Evolutionary conservation across 2,888 invertebrate genomes (phyloP), one percentile per base, ranked within the genome.

Genomic region (Nomada hirtipes): DNA sequence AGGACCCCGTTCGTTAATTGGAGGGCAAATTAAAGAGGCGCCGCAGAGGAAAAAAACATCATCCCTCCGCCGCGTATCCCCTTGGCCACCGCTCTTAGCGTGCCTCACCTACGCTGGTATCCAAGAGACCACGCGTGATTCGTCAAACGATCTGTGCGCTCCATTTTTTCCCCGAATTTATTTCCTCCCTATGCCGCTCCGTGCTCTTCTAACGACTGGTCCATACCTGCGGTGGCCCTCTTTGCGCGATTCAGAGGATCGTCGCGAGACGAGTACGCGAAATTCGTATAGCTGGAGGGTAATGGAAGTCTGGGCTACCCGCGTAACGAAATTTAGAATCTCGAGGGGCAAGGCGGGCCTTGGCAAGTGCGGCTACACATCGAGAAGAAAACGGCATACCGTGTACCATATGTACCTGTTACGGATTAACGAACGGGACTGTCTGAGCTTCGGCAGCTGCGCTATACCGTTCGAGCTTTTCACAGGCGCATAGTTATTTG

Each of bases 11-110:
- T 87, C 90, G 90, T 91, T 91, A 91, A 91, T 91, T 91, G 91
- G 91, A 89, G 88, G 89, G 90, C 89, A 89, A 90, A 90, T 90
- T 90, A 90, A 90, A 90, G 88, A 90, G 89, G 88, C 89, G 87
- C 88, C 87, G 87, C 83, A 83, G 86, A 88, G 88, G 86, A 88
- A 88, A 88, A 88, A 88, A 88, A 86, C 88, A 88, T 88, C 88
- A 82, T 86, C 79, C 85, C 86, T 76, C 85, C 72, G n/a, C 68
- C 77, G 53, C 77, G 77, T 65, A 73, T 63, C 76, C 69, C 81
- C 76, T 75, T 77, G 80, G 60, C 65, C 86, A 78, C 77, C 76
- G 10, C 67, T 78, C 86, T 82, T 84, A 68, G 65, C 80, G 86
- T 76, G 73, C 76, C 84, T 79, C 85, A 76, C 72, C 87, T 82